Conservation (phyloP, 2,888 invertebrate genomes). For the Schizaphis graminum region DNA sequence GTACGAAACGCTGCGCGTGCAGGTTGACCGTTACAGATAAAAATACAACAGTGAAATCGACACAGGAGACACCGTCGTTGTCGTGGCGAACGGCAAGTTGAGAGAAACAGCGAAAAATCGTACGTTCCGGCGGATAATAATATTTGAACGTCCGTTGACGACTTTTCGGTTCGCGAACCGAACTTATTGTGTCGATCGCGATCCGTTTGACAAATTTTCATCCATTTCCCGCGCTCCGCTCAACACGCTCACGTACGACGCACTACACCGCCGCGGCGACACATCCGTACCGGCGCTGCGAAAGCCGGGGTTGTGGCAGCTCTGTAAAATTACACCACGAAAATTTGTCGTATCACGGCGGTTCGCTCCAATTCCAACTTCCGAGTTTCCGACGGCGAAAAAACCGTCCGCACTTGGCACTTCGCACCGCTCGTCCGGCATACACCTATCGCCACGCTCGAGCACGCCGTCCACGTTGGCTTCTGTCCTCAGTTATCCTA, state of each 20-base stretch:
- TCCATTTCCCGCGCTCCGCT: not conserved
- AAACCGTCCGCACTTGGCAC: not conserved
- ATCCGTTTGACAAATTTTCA: not conserved
- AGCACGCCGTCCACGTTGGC: not conserved
- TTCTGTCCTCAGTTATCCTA: not conserved
- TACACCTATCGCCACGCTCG: not conserved
- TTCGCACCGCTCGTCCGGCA: not conserved
- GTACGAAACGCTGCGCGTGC: not conserved
- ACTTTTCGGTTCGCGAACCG: no score
- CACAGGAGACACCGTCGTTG: not conserved
- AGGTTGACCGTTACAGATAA: not conserved
- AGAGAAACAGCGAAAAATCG: not conserved
- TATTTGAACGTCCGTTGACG: not conserved
- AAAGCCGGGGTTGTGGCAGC: not conserved
- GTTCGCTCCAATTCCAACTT: not conserved
- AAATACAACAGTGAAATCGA: not conserved
- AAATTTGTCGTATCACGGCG: not conserved
- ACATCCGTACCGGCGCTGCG: not conserved
- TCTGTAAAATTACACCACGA: not conserved
- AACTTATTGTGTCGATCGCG: not conserved
- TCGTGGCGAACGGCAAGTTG: not conserved
- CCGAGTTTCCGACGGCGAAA: not conserved
- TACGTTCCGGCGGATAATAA: not conserved
- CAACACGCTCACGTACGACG: not conserved
- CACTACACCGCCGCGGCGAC: no score